Base-by-base conservation (phyloP, 2,888 invertebrate species). In the Chymomyza procnemis region DNA sequence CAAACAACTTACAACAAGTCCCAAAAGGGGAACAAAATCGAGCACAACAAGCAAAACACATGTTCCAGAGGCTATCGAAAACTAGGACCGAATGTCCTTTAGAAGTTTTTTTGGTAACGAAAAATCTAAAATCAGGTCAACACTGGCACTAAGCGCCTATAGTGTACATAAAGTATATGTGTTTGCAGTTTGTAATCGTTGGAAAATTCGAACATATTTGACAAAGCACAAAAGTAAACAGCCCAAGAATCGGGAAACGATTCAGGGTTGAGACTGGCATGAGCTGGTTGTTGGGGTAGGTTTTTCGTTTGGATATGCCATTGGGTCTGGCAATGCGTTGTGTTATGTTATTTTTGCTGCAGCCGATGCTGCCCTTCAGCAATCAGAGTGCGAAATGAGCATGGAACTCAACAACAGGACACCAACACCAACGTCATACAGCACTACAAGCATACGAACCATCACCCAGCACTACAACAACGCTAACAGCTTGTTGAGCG, bases 151-250 rank as follows among this genome's bases (percentile, higher is more conserved):
- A 50, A 63, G 55, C 57, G 67, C 34, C 34, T 12, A 41, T 41
- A 41, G 34, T 41, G 34, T 41, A 41, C 34, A 41, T 41, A 41
- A 41, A 41, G 34, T 14, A 12, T 41, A 12, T 41, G 12, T 41
- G 34, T 41, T 71, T 76, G 80, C 78, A 78, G 84, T 85, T 26
- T 86, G 83, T 83, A 83, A 83, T 83, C 85, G 83, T 84, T 84
- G 74, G 72, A 78, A 87, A 88, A 89, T 89, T 88, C 85, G 85
- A 84, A 80, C 88, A 88, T 89, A 89, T 89, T 88, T 89, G 82
- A 76, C 80, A 87, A 78, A 89, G 89, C 76, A 78, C 80, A 89
- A 89, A 88, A 85, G 79, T 80, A 89, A 88, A 88, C 84, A 89
- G 66, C 54, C 34, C 14, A 30, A 46, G 62, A 21, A 54, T 50